These are phyloP conservation scores for Sebastes diaconus DNA, from an alignment of 2,797 vertebrate species.

Conservation along the genomic window DNA sequence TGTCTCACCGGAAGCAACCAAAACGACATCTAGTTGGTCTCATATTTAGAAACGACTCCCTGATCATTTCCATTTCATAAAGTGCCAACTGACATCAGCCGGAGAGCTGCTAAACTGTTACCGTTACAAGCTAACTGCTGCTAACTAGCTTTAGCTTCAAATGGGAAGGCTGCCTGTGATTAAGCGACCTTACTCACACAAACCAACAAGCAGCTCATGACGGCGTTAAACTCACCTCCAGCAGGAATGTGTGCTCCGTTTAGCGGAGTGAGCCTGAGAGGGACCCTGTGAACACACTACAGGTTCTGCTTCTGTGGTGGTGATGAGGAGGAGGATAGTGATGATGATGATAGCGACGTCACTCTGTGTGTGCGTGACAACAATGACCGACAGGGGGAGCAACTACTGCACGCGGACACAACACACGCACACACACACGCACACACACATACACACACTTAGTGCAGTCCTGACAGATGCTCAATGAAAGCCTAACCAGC, in stretches of 20 bases:
- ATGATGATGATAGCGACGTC: constrained; percentile 10
- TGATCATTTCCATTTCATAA: rapidly evolving
- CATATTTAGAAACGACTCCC: not conserved
- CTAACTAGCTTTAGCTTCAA: constrained; percentile 17
- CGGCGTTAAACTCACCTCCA: constrained; percentile 50
- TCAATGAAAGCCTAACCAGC: not conserved
- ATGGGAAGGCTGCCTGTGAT: rapidly evolving
- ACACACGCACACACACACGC: no score
- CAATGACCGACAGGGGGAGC: constrained; percentile 40
- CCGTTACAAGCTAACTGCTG: not conserved
- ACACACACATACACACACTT: no score
- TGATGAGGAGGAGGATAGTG: not conserved
- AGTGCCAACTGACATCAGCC: not conserved
- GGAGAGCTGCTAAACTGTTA: not conserved
- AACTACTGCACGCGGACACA: not conserved
- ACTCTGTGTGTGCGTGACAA: not conserved
- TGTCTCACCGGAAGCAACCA: not conserved
- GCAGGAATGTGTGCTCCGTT: constrained; percentile 16
- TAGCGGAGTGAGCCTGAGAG: constrained; percentile 16
- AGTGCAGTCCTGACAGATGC: constrained; percentile 4
- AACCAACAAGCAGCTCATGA: no score
- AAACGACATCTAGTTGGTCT: rapidly evolving
- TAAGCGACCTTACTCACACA: no score
- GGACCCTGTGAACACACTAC: constrained; percentile 3
- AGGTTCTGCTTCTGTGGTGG: not conserved